Evolutionary conservation across 1,140 invertebrate species (phyloP), one percentile per base, ranked within the genome.

Genomic region (Monomorium pharaonis): DNA sequence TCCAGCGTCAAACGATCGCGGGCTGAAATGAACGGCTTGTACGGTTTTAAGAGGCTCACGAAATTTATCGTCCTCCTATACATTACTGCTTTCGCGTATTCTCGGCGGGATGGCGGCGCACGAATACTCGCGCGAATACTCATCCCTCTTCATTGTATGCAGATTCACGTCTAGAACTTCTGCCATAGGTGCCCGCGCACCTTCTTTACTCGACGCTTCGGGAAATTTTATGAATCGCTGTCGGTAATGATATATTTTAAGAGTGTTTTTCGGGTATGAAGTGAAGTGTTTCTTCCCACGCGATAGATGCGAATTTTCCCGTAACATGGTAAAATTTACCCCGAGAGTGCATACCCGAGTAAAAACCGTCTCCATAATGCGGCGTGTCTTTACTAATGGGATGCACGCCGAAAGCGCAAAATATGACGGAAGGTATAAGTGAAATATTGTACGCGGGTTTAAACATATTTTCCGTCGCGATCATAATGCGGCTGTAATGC

Each of bases 51-150:
- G 83, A 81, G 30, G 42, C n/a, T 63, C 77, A 77, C 21, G 83
- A 88, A 87, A 90, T 90, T 90, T 85, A 90, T 90, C 56, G 77
- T 58, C 54, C 44, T 84, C 72, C 77, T 80, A 30, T 69, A n/a
- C n/a, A 76, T 89, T 87, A 85, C 51, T 84, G 72, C 60, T 65
- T 69, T 85, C 67, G 74, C 60, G 56, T 47, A 67, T 81, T 58
- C 74, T 24, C 42, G 70, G 44, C 54, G 24, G 51, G 27, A 74
- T 30, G 75, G 70, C 86, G 37, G 21, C 54, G 42, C 75, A 47
- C 30, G 18, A 54, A 75, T 30, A 54, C 78, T 67, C 44, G 18
- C n/a, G 44, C 44, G 44, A 44, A 44, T 44, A 44, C 65, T 65
- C 58, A 12, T 85, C 62, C 54, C 24, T n/a, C 72, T 62, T 56